Percentiles rank a stretch among this genome's conserved stretches.
Evolutionary conservation across 2,888 invertebrate species (phyloP).

Genomic region (Synergus itoensis): DNA sequence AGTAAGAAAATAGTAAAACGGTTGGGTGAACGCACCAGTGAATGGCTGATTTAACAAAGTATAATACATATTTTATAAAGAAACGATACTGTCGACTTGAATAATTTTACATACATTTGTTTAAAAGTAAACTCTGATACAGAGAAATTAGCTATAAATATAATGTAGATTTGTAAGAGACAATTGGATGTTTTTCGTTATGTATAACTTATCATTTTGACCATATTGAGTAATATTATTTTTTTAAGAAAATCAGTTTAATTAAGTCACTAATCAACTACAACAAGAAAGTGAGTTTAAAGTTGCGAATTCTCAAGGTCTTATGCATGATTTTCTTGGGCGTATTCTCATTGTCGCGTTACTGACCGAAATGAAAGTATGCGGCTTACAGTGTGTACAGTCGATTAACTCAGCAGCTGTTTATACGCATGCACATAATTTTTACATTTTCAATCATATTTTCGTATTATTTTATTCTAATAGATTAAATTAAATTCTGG

Average conservation of each 20-base stretch:
- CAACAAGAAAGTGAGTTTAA: neutral
- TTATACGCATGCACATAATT: neutral
- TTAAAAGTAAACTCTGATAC: neutral
- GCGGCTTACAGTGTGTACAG: neutral
- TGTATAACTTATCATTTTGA: too few species aligned
- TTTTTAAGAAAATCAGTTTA: neutral
- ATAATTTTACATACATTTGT: constrained; percentile 3
- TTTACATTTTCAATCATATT: neutral
- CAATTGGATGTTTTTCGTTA: too few species aligned
- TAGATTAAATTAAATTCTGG: neutral
- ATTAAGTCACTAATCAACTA: constrained; percentile 17
- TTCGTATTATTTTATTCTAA: neutral
- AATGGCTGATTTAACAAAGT: constrained; percentile 33
- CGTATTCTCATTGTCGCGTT: constrained; percentile 17
- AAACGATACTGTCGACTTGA: neutral
- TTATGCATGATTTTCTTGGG: constrained; percentile 24
- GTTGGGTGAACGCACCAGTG: constrained; percentile 26
- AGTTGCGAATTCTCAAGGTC: constrained; percentile 29
- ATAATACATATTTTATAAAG: neutral
- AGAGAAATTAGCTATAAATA: too few species aligned
- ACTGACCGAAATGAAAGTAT: constrained; percentile 34
- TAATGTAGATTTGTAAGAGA: too few species aligned
- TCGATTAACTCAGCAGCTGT: constrained; percentile 17
- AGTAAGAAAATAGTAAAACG: constrained; percentile 17
- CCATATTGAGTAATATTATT: neutral